Evolutionary conservation across 2,797 vertebrate species (phyloP).

Genomic region (Pelodytes ibericus): DNA sequence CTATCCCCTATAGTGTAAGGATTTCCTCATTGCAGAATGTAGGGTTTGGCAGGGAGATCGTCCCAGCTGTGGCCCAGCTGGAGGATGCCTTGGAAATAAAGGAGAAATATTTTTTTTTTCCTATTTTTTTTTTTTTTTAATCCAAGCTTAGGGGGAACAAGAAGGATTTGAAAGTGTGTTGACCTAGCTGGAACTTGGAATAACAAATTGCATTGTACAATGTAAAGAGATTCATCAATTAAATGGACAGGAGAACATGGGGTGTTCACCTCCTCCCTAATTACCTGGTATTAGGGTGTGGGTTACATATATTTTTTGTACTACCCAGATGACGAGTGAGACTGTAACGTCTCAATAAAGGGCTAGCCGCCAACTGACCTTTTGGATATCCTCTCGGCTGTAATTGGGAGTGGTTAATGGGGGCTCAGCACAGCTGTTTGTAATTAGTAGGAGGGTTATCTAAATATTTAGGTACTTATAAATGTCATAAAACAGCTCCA

Average conservation of each 20-base stretch:
- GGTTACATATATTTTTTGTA: neutral
- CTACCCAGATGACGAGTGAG: neutral
- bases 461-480: constrained; percentile 25
- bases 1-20: neutral
- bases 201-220: neutral
- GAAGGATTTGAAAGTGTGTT: neutral
- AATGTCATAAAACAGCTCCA: constrained; percentile 3
- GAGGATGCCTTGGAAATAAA: neutral
- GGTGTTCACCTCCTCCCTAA: neutral
- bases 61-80: constrained; percentile 25
- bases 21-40: neutral
- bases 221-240: neutral
- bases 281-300: neutral
- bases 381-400: neutral
- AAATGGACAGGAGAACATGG: too few species aligned
- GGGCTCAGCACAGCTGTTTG: constrained; percentile 14
- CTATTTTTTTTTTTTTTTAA: neutral
- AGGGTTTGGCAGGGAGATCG: neutral
- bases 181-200: neutral
- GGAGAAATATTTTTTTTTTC: neutral
- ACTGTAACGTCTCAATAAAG: too few species aligned
- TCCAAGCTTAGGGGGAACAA: neutral
- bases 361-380: constrained; percentile 19
- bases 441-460: neutral
- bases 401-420: neutral